Evolutionary conservation across 2,888 invertebrate species (phyloP).

Genomic region (Gnatocerus cornutus): DNA sequence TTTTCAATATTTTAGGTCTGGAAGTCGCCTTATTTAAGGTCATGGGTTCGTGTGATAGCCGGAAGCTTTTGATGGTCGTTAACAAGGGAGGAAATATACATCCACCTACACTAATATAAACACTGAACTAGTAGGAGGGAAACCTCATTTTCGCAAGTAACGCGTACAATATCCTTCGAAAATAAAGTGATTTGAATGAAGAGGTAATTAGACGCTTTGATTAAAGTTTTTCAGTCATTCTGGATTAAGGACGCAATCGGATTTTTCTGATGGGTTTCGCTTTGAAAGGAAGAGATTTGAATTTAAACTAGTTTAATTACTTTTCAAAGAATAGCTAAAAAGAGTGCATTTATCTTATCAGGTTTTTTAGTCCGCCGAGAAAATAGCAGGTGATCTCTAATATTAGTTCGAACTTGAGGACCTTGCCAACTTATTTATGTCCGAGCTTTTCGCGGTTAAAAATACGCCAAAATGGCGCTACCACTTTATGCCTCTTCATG

Average conservation of each 20-base stretch:
- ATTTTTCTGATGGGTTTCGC: slow-evolving; percentile 9
- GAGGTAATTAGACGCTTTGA: slow-evolving; percentile 22
- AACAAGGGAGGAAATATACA: slow-evolving; percentile 27
- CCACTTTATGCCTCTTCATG: neutral
- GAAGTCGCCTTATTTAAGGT: too few species aligned
- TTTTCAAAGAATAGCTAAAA: neutral
- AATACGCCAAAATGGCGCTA: slow-evolving; percentile 47
- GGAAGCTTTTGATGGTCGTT: slow-evolving; percentile 19
- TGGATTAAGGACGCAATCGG: neutral
- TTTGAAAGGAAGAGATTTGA: neutral
- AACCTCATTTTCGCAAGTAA: slow-evolving; percentile 23
- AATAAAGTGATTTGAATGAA: slow-evolving; percentile 14
- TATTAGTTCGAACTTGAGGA: slow-evolving; percentile 43
- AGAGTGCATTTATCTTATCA: neutral
- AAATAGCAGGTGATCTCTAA: slow-evolving; percentile 26
- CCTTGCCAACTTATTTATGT: slow-evolving; percentile 52
- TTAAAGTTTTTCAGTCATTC: slow-evolving; percentile 14
- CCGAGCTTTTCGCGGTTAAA: slow-evolving; percentile 48
- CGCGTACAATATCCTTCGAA: neutral
- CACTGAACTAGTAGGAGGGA: slow-evolving; percentile 25
- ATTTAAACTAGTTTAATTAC: slow-evolving; percentile 28
- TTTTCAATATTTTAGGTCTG: neutral
- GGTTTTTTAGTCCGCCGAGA: slow-evolving; percentile 1
- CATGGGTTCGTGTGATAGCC: neutral
- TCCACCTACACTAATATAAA: slow-evolving; percentile 34